A percentile compares a stretch with the other conserved stretches of the same genome.
phyloP scores from a whole-genome alignment of 2,113 vertebrate species.

The Rhizomys pruinosus region DNA sequence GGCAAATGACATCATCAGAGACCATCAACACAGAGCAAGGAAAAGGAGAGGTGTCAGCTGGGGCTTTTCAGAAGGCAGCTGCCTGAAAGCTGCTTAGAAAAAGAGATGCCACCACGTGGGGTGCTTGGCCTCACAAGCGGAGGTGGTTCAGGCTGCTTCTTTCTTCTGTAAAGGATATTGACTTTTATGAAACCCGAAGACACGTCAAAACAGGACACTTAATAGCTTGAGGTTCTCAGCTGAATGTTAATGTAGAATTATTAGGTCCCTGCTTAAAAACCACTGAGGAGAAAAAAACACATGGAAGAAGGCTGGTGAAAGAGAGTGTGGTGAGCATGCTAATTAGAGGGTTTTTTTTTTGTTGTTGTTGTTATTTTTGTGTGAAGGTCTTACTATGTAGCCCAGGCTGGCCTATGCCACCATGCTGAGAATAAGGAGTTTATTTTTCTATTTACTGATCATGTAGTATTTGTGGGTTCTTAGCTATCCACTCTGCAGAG shows the following conservation, averaged over 20 bases:
- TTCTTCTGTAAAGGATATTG: neutral
- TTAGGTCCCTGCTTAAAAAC: neutral
- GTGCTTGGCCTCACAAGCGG: neutral
- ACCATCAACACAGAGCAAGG: neutral
- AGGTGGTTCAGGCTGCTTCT: neutral
- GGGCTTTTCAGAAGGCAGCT: neutral
- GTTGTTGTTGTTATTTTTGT: neutral
- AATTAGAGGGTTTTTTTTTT: no score
- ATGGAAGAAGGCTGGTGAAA: accelerated
- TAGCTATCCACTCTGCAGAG: neutral
- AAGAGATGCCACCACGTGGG: neutral
- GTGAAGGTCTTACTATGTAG: neutral
- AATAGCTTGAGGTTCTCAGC: neutral
- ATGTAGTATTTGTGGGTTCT: neutral
- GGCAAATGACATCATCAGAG: neutral
- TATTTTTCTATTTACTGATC: neutral
- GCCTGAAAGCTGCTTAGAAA: neutral
- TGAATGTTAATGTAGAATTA: neutral
- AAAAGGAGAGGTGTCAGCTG: neutral
- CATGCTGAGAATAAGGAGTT: neutral
- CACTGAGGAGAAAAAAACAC: neutral
- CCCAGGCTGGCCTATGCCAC: neutral
- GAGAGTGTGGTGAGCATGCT: neutral
- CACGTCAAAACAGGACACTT: neutral
- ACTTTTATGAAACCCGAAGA: neutral